Evolutionary conservation across 1,140 invertebrate species (phyloP).

Genomic region (Leptonema lineaticorne): DNA sequence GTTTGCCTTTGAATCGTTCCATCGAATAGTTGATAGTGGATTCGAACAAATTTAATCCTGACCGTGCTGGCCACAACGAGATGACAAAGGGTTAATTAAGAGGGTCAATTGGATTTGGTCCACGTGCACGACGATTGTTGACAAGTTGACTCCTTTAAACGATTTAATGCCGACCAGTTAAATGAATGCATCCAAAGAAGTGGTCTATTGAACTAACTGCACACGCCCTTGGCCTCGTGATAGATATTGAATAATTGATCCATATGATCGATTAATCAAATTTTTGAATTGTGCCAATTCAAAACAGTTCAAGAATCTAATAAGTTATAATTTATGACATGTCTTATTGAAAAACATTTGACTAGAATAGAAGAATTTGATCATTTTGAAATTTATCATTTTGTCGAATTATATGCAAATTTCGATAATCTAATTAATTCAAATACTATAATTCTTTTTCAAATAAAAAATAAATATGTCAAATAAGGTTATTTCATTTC

Average conservation of each 20-base stretch:
- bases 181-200: neutral
- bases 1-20: neutral
- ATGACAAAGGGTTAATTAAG: constrained; percentile 39
- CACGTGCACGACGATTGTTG: constrained; percentile 1
- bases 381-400: no score
- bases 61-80: constrained; percentile 25
- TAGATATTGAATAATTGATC: constrained; percentile 17
- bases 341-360: no score
- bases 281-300: neutral
- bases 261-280: neutral
- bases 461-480: neutral
- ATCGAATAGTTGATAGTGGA: neutral
- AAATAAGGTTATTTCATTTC: neutral
- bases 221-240: constrained; percentile 31
- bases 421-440: no score
- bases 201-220: neutral
- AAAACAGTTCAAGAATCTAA: neutral
- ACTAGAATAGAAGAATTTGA: no score
- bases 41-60: constrained; percentile 1
- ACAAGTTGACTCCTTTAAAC: neutral
- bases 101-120: constrained; percentile 34
- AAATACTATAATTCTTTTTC: no score
- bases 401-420: no score
- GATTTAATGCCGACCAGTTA: neutral
- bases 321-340: no score